phyloP scores from a whole-genome alignment of 1,140 invertebrate species.

The Solen grandis region DNA sequence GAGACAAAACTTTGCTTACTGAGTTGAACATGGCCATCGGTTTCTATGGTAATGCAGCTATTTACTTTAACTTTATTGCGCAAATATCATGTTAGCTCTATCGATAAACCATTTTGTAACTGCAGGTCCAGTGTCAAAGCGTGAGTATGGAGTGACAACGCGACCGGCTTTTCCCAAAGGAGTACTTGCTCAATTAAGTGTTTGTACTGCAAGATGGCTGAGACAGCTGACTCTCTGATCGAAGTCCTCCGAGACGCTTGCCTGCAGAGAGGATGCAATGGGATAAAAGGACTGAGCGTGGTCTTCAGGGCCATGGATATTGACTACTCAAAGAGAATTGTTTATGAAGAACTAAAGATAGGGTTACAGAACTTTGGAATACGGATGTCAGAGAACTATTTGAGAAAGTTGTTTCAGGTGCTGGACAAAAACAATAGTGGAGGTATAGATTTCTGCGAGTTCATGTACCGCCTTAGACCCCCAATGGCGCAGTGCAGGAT shows the following conservation, averaged over 20 bases:
- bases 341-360: constrained; percentile 65
- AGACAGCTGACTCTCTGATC: constrained; percentile 29
- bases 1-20: too few relatives aligned
- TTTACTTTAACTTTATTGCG: too few relatives aligned
- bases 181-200: too few relatives aligned
- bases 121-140: too few relatives aligned
- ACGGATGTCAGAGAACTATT: constrained; percentile 51
- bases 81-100: too few relatives aligned
- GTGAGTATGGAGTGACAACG: too few relatives aligned
- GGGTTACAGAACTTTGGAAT: constrained; percentile 59
- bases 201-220: constrained; percentile 12
- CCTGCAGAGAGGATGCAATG: constrained; percentile 59
- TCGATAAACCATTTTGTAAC: too few relatives aligned
- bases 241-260: constrained; percentile 57
- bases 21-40: too few relatives aligned
- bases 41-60: too few relatives aligned
- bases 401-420: constrained; percentile 56
- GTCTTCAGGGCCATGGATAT: constrained; percentile 72
- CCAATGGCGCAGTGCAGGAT: constrained; percentile 89
- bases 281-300: constrained; percentile 69
- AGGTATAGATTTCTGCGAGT: constrained; percentile 67
- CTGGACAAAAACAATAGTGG: constrained; percentile 63
- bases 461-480: constrained; percentile 82
- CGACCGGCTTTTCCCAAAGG: too few relatives aligned
- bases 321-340: constrained; percentile 73